These are phyloP conservation scores for Cotesia congregata DNA, from an alignment of 2,888 invertebrate species.

Conservation along the genomic window DNA sequence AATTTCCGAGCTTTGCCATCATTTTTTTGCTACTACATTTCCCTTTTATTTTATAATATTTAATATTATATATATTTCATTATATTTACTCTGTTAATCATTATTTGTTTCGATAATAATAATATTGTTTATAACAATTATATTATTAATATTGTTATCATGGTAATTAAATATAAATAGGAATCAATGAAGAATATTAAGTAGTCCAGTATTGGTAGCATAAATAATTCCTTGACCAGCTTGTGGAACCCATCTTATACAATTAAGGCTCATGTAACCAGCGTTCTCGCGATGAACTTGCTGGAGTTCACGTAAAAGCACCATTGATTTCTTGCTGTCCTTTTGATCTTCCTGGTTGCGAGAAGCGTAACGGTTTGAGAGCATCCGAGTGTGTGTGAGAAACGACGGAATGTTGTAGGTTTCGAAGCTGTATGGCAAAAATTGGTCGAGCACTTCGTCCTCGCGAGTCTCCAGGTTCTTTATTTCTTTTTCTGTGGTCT, in stretches of 20 bases:
- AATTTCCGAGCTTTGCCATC: neutral
- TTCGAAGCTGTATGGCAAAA: slow-evolving; percentile 41
- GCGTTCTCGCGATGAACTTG: slow-evolving; percentile 76
- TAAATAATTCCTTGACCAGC: slow-evolving; percentile 89
- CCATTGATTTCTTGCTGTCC: slow-evolving; percentile 64
- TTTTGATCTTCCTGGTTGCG: slow-evolving; percentile 52
- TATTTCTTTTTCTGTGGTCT: slow-evolving; percentile 64
- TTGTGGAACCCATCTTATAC: slow-evolving; percentile 86
- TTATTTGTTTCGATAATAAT: neutral
- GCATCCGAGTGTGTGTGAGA: slow-evolving; percentile 43
- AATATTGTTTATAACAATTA: neutral
- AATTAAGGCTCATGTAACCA: slow-evolving; percentile 83
- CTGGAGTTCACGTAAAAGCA: slow-evolving; percentile 77
- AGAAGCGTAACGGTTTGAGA: slow-evolving; percentile 43
- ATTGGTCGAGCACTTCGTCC: slow-evolving; percentile 36
- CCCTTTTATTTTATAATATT: neutral
- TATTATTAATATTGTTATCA: neutral
- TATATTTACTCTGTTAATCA: neutral
- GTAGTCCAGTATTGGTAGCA: slow-evolving; percentile 87
- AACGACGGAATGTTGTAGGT: slow-evolving; percentile 37
- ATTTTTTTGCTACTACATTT: neutral
- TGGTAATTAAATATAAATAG: slow-evolving; percentile 9
- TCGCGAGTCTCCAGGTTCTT: slow-evolving; percentile 68
- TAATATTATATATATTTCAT: neutral
- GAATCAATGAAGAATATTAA: slow-evolving; percentile 75